These are phyloP conservation scores for Antheraea yamamai DNA, from an alignment of 2,888 invertebrate genomes.

Conservation along the genomic window DNA sequence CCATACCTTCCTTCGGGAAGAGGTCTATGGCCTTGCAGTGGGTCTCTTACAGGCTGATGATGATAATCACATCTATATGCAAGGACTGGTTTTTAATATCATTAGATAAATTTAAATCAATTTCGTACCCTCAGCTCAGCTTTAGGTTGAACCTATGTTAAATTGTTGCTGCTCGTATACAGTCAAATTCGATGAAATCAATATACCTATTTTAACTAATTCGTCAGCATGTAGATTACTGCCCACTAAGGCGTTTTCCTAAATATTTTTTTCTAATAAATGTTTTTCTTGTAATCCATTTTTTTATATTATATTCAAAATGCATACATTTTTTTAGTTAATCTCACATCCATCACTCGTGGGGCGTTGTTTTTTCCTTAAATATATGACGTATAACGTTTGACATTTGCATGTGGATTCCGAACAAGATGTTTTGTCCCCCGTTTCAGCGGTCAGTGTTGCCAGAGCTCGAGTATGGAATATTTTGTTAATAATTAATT, in stretches of 20 bases:
- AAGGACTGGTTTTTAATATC: no score
- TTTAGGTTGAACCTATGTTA: no score
- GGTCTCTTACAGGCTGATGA: no score
- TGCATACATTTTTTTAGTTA: neutral
- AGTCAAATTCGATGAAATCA: no score
- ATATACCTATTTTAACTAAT: no score
- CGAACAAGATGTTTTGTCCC: neutral
- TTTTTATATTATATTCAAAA: neutral
- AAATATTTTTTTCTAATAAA: neutral
- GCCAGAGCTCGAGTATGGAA: neutral
- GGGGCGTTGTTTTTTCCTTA: neutral
- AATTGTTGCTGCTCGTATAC: no score
- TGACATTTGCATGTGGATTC: neutral
- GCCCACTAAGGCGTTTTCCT: neutral
- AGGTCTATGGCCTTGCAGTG: no score
- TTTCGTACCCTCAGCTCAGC: no score
- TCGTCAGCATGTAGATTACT: no score
- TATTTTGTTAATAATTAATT: neutral
- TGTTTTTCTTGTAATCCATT: neutral
- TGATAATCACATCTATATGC: no score
- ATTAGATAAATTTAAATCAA: no score
- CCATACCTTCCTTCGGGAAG: no score
- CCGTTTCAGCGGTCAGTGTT: neutral
- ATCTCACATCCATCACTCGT: conserved; percentile 13
- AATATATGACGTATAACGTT: conserved; percentile 13